phyloP scores from a whole-genome alignment of 2,797 vertebrate genomes.

The Potorous gilbertii region DNA sequence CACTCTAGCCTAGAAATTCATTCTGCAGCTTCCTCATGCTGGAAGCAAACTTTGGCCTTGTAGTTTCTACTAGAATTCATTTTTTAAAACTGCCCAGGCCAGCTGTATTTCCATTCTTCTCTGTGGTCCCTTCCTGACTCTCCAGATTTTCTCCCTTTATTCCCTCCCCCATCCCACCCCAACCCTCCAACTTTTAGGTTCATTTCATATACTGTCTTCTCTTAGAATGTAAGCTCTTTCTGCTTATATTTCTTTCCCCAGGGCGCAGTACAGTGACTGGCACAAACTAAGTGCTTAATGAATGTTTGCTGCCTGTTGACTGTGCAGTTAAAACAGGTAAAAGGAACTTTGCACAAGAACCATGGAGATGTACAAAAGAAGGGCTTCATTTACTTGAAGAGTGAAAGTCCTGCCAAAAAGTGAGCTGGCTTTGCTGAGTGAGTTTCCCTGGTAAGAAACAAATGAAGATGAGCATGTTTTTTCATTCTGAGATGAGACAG shows the following conservation, averaged over 20 bases:
- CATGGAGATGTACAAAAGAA: constrained; percentile 47
- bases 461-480: background rate
- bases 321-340: constrained; percentile 51
- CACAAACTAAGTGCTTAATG: background rate
- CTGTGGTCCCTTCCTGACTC: background rate
- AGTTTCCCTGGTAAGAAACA: constrained; percentile 27
- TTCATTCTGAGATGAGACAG: background rate
- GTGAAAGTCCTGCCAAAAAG: constrained; percentile 29
- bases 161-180: background rate
- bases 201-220: background rate
- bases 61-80: background rate
- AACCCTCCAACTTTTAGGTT: background rate
- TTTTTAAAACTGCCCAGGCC: background rate
- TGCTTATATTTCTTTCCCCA: background rate
- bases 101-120: background rate
- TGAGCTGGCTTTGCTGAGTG: background rate
- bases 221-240: background rate
- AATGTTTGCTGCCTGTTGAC: background rate
- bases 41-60: background rate
- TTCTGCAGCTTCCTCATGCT: background rate
- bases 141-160: background rate
- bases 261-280: background rate
- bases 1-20: background rate
- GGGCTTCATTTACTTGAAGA: background rate
- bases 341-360: constrained; percentile 38